phyloP scores from a whole-genome alignment of 2,797 vertebrate species.

The Hyperoplus immaculatus region DNA sequence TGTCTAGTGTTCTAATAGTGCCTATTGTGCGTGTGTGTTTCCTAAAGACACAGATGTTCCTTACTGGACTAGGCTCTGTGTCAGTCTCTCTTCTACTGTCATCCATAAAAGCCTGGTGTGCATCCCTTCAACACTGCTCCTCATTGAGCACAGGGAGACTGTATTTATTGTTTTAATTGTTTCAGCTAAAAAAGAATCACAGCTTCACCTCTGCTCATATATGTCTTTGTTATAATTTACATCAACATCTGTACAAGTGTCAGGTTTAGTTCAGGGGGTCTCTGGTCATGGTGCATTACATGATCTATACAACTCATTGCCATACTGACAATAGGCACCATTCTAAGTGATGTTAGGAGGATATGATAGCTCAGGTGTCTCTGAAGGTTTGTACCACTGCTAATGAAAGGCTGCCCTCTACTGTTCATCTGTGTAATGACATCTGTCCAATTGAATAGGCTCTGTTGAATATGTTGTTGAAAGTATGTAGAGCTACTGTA shows the following conservation, averaged over 20 bases:
- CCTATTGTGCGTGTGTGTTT: too few species aligned
- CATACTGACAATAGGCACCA: not conserved
- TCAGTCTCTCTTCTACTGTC: too few species aligned
- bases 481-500: too few species aligned
- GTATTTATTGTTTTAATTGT: too few species aligned
- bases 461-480: not conserved
- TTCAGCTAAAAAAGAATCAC: too few species aligned
- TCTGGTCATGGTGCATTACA: not conserved
- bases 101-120: too few species aligned
- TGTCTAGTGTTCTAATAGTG: too few species aligned
- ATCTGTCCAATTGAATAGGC: not conserved
- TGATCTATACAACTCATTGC: not conserved
- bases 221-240: not conserved
- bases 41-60: too few species aligned
- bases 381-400: not conserved
- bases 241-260: not conserved
- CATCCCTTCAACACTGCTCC: too few species aligned
- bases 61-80: too few species aligned
- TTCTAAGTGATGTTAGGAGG: not conserved
- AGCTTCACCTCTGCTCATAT: too few species aligned
- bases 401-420: conserved; percentile 61
- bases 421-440: conserved; percentile 10
- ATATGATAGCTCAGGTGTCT: not conserved
- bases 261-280: not conserved
- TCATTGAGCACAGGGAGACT: too few species aligned